A percentile compares a stretch with the other conserved stretches of the same genome.
phyloP scores from a whole-genome alignment of 2,888 invertebrate genomes.

The Lithophane leautieri region DNA sequence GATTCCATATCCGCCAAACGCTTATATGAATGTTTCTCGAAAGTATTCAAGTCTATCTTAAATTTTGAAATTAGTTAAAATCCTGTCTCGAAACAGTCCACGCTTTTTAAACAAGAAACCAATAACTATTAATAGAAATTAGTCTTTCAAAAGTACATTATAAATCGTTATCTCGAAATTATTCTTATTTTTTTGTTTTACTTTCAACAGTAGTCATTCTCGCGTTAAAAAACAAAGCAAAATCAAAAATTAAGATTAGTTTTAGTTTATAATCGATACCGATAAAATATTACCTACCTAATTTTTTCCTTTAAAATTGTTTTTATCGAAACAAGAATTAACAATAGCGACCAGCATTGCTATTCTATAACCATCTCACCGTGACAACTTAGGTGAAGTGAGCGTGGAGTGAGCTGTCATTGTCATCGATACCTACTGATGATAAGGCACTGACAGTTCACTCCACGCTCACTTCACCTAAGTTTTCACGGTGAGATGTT shows the following conservation, averaged over 20 bases:
- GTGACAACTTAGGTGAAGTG: too few species aligned
- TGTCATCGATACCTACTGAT: too few species aligned
- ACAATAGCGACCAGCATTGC: background rate
- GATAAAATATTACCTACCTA: too few species aligned
- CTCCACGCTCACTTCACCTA: too few species aligned
- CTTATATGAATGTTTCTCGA: background rate
- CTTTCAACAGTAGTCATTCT: background rate
- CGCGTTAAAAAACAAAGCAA: too few species aligned
- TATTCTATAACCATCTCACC: too few species aligned
- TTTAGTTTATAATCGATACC: background rate
- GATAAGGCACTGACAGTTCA: too few species aligned
- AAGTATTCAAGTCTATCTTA: background rate
- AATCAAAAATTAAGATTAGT: too few species aligned
- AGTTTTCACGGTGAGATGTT: too few species aligned
- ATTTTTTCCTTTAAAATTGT: background rate
- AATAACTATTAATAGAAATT: too few species aligned
- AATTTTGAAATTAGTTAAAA: background rate
- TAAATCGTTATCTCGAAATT: too few species aligned
- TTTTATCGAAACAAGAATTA: background rate
- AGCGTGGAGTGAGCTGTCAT: too few species aligned
- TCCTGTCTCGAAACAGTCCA: background rate
- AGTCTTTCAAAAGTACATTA: background rate
- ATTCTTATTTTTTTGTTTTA: background rate
- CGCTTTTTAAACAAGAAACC: background rate
- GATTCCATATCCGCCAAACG: background rate